Conservation (phyloP, 2,113 vertebrate genomes). For the Neotoma lepida region DNA sequence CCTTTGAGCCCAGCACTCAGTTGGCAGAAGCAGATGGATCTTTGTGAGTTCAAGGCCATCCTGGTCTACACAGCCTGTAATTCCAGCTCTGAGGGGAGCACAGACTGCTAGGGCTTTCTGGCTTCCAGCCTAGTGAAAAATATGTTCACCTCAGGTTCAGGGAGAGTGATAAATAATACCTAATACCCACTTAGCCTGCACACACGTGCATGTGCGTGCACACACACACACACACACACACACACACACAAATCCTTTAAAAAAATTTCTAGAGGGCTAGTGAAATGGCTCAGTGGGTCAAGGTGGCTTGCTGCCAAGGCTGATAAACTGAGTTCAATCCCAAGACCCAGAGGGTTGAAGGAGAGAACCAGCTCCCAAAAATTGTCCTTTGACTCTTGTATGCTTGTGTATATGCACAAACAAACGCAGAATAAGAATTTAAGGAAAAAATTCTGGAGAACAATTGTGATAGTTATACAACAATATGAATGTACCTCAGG, state of each 20-base stretch:
- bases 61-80: not conserved
- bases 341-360: not conserved
- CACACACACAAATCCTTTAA: not conserved
- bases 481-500: not conserved
- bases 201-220: fast-evolving
- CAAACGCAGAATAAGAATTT: not conserved
- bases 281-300: not conserved
- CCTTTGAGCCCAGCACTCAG: not conserved
- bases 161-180: not conserved
- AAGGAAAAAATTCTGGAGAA: not conserved
- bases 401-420: not conserved
- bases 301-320: not conserved
- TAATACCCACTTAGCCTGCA: not conserved
- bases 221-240: not conserved
- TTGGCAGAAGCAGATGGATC: not conserved
- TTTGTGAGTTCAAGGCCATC: not conserved
- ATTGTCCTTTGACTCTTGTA: no score
- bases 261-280: not conserved
- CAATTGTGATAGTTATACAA: not conserved
- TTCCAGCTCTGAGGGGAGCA: not conserved
- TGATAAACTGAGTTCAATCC: not conserved
- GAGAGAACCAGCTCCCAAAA: not conserved
- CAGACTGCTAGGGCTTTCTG: not conserved
- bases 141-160: not conserved
- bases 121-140: not conserved